Evolutionary conservation across 2,797 vertebrate species (phyloP).

Genomic region (Anguilla obscura): DNA sequence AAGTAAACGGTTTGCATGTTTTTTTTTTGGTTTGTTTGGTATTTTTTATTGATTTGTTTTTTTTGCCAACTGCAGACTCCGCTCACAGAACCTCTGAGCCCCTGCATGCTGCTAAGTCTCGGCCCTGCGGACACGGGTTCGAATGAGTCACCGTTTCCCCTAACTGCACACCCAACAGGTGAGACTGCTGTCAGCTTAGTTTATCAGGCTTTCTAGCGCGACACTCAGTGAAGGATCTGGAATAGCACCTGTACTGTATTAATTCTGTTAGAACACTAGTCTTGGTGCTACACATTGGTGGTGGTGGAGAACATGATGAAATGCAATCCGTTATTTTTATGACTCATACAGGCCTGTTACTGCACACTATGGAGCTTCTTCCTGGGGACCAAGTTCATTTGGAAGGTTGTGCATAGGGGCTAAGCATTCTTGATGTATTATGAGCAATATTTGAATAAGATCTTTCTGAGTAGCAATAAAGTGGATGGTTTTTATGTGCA

Average conservation of each 20-base stretch:
- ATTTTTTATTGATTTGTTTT: constrained; percentile 19
- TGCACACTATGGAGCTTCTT: neutral
- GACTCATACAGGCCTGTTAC: neutral
- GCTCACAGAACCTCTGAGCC: constrained; percentile 54
- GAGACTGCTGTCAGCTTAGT: constrained; percentile 36
- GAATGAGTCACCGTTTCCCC: constrained; percentile 37
- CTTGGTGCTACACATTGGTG: neutral
- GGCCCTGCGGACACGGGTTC: constrained; percentile 42
- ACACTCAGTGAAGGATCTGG: neutral
- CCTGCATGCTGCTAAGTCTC: constrained; percentile 35
- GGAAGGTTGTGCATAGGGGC: neutral
- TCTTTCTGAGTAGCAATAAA: neutral
- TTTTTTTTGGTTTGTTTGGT: neutral
- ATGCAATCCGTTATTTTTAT: too few species aligned
- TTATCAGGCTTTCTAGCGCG: neutral
- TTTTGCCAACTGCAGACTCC: constrained; percentile 52
- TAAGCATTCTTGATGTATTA: neutral
- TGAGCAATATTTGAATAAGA: neutral
- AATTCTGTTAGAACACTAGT: neutral
- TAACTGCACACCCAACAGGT: constrained; percentile 64
- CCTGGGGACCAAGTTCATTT: neutral
- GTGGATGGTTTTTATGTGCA: neutral
- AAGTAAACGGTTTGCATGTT: neutral
- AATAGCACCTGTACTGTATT: neutral
- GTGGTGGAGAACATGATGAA: neutral